phyloP scores from a whole-genome alignment of 2,888 invertebrate species.

The Drosophila infuscata region DNA sequence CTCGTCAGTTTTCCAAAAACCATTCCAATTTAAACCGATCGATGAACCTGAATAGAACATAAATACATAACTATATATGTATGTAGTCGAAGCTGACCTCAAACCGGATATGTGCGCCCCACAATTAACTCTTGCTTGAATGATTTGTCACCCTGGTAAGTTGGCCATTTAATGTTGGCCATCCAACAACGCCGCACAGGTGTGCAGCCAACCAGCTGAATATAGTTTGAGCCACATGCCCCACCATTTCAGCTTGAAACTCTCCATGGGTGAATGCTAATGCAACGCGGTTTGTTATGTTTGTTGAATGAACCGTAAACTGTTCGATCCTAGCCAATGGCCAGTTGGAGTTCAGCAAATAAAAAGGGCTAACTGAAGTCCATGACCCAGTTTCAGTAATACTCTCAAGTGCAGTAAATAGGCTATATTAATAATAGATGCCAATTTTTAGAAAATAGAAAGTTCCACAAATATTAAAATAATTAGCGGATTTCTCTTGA shows the following conservation, averaged over 20 bases:
- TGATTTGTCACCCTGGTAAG: slow-evolving; percentile 43
- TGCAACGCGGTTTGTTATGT: slow-evolving; percentile 18
- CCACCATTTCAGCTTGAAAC: slow-evolving; percentile 6
- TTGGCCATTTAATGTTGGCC: slow-evolving; percentile 12
- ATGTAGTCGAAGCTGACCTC: slow-evolving; percentile 25
- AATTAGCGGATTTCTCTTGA: not conserved
- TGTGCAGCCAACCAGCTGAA: slow-evolving; percentile 70
- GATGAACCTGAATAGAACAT: slow-evolving; percentile 23
- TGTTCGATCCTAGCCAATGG: slow-evolving; percentile 44
- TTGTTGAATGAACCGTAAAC: slow-evolving; percentile 70
- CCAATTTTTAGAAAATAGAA: not conserved
- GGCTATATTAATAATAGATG: not conserved
- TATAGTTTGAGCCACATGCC: slow-evolving; percentile 49
- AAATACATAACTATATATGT: not conserved
- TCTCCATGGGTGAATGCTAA: slow-evolving; percentile 12
- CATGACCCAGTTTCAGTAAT: slow-evolving; percentile 63
- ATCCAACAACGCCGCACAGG: slow-evolving; percentile 16
- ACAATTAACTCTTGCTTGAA: slow-evolving; percentile 49
- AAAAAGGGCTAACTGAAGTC: slow-evolving; percentile 27
- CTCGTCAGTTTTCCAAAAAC: not conserved
- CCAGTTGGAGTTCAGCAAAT: not conserved
- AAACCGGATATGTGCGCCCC: slow-evolving; percentile 48
- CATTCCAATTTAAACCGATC: slow-evolving; percentile 16
- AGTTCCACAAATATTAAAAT: not conserved
- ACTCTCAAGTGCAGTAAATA: not conserved